Base-by-base conservation (phyloP, 2,888 invertebrate species). In the Lasioglossum calceatum region DNA sequence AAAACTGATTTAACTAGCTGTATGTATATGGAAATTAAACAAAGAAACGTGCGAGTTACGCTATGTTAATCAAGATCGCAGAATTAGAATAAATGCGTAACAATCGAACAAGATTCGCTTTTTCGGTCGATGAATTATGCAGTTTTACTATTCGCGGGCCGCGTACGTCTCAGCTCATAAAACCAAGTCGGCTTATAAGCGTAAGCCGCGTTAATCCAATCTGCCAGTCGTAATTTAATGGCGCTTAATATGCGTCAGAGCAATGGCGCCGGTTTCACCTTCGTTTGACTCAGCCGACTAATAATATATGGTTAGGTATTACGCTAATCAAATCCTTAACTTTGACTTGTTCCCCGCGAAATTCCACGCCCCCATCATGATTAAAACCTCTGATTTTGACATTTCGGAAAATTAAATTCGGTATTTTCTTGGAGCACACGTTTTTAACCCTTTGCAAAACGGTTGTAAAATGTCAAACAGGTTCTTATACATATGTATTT, bases 231-330 rank as follows among this genome's bases (percentile, higher is more conserved):
- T 92, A 92, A 93, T 92, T 93, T 90, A 90, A 92, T 89, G 90
- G 91, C 88, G 88, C 91, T 92, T 91, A 93, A 93, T 93, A 92
- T 92, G 90, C 92, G 87, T 81, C 74, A 84, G 84, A 77, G 80
- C 73, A 81, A 76, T 73, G 79, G 81, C 82, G 80, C 88, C 89
- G 89, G 89, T 88, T 88, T 88, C 88, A 91, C 87, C 90, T 89
- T 87, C 88, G 75, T 84, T 44, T 54, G 64, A 74, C 36, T 47
- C 47, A 16, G n/a, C 10, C 61, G 54, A 58, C 19, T 71, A 44
- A 64, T 32, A 64, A 44, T 42, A 10, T 44, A 19, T 67, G 50
- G 10, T 39, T n/a, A 39, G 50, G 19, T 50, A 50, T n/a, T 27
- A 27, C 27, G 44, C 27, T 27, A 72, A 72, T 44, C 44, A 27